Evolutionary conservation across 2,113 vertebrate genomes (phyloP).

Genomic region (Pomatorhinus ruficollis): DNA sequence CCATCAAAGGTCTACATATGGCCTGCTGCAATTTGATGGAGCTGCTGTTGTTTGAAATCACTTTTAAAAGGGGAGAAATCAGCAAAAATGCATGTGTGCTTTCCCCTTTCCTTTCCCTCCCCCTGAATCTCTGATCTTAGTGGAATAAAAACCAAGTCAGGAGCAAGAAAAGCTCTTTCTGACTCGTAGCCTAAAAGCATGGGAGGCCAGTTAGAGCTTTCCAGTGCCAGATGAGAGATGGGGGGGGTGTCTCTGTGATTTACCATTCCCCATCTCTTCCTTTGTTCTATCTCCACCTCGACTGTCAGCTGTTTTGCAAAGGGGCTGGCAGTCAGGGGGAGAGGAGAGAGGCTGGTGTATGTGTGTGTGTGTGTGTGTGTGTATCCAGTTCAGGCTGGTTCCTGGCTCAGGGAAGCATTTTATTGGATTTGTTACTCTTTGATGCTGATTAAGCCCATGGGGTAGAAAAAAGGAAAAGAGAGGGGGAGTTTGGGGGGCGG

Average conservation of each 20-base stretch:
- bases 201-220: neutral
- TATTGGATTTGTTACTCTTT: constrained; percentile 83
- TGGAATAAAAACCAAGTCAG: neutral
- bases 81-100: neutral
- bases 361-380: no score
- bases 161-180: neutral
- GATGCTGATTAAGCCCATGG: constrained; percentile 80
- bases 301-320: constrained; percentile 62
- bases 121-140: neutral
- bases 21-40: neutral
- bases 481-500: constrained; percentile 13
- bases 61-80: neutral
- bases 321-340: constrained; percentile 44
- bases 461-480: constrained; percentile 66
- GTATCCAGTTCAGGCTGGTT: constrained; percentile 62
- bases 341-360: neutral
- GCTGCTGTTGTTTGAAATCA: neutral
- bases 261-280: neutral
- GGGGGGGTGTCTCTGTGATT: neutral
- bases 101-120: neutral
- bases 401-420: constrained; percentile 75
- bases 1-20: accelerated
- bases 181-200: neutral
- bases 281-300: constrained; percentile 64
- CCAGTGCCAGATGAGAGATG: neutral